Base-by-base conservation (phyloP, 2,888 invertebrate genomes). In the Tinea semifulvella region DNA sequence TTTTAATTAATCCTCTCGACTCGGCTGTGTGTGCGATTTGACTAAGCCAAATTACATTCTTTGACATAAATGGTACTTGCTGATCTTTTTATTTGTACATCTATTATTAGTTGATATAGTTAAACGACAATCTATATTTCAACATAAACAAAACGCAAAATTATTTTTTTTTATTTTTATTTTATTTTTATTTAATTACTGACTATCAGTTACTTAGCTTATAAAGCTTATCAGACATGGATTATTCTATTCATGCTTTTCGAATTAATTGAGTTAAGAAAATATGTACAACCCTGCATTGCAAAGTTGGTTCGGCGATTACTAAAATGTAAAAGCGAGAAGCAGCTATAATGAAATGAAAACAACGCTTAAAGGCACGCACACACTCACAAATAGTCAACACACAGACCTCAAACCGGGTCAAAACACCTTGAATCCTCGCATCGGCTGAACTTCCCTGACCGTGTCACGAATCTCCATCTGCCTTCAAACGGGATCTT, bases 391-490 rank as follows among this genome's bases (percentile, higher is more conserved):
- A 47, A 48, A 47, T 47, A 49, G 52, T 48, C 60, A 55, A 57
- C 62, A 61, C 63, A 63, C 63, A 63, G 61, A 57, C 65, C 62
- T 52, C 61, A 64, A 71, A 75, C 70, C 76, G 75, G 77, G 77
- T 76, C 76, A 73, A 75, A 77, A 76, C 79, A 77, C 74, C 70
- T 76, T 75, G 71, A 71, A 69, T 69, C 65, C 70, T 68, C 64
- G 67, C 64, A 68, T 72, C 73, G 68, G 72, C 74, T 70, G 70
- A 69, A 72, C 67, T 66, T 60, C 58, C 64, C 71, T 74, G 76
- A 75, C 76, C 75, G 73, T 75, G 76, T 77, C 77, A 76, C 67
- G 73, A 63, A 57, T 62, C 56, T 57, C 42, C 76, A 77, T 76
- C 79, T 79, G 76, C 74, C 62, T 36, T 3, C 38, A 58, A 73